Conservation (phyloP, 2,797 vertebrate species). For the Takifugu rubripes region DNA sequence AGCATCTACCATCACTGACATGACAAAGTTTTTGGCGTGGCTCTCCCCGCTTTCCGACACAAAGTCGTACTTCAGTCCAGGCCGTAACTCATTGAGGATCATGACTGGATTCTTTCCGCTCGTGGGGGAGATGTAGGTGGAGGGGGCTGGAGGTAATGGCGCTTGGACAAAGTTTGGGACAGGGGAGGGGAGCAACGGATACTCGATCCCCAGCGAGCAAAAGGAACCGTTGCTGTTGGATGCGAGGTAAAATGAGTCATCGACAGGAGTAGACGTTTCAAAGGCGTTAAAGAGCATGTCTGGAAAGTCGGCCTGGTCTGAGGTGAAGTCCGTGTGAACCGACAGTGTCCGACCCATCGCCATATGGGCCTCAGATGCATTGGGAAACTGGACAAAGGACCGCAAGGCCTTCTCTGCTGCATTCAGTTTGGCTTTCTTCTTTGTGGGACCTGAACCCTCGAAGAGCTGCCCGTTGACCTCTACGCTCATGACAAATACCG, state of each 20-base stretch:
- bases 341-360: slow-evolving; percentile 86
- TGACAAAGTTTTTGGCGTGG: slow-evolving; percentile 92
- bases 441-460: slow-evolving; percentile 87
- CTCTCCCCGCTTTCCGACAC: slow-evolving; percentile 92
- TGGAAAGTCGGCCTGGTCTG: slow-evolving; percentile 87
- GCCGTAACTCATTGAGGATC: slow-evolving; percentile 91
- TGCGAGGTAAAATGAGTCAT: slow-evolving; percentile 77
- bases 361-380: slow-evolving; percentile 86
- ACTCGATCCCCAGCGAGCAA: slow-evolving; percentile 68
- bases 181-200: slow-evolving; percentile 52
- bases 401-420: slow-evolving; percentile 88
- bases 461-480: slow-evolving; percentile 92
- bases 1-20: slow-evolving; percentile 86
- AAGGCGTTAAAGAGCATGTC: slow-evolving; percentile 91
- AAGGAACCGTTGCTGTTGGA: slow-evolving; percentile 79
- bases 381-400: slow-evolving; percentile 90
- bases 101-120: slow-evolving; percentile 91
- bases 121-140: slow-evolving; percentile 59
- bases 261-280: slow-evolving; percentile 72
- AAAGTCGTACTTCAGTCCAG: slow-evolving; percentile 89
- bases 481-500: slow-evolving; percentile 89
- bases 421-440: slow-evolving; percentile 92
- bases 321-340: slow-evolving; percentile 88
- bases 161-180: slow-evolving; percentile 69
- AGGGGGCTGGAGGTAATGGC: slow-evolving; percentile 54